phyloP scores from a whole-genome alignment of 2,797 vertebrate species.

The Pachyuromys duprasi region DNA sequence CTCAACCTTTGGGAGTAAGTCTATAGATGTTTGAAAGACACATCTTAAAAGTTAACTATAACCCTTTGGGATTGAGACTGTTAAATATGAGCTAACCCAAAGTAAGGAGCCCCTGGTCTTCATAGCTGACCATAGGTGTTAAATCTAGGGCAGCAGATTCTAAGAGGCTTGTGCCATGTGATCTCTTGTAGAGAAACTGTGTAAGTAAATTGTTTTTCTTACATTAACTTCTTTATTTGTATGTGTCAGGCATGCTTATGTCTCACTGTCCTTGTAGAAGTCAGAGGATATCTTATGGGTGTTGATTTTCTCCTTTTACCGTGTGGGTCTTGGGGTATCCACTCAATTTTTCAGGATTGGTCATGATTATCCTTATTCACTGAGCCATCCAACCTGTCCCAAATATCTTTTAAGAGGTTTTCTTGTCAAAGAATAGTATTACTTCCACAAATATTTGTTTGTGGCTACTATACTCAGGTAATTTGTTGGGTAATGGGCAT shows the following conservation, averaged over 20 bases:
- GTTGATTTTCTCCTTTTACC: neutral
- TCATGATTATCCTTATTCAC: neutral
- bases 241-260: neutral
- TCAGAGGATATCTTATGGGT: neutral
- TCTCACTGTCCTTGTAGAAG: neutral
- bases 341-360: neutral
- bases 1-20: neutral
- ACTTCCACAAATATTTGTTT: conserved; percentile 25
- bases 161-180: neutral
- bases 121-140: neutral
- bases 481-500: neutral
- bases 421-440: neutral
- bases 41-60: neutral
- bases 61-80: neutral
- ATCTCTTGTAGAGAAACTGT: neutral
- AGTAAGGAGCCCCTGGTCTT: neutral
- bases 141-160: neutral
- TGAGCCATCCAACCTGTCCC: neutral
- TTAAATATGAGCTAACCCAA: neutral
- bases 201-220: neutral
- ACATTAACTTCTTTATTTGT: neutral
- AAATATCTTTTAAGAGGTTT: neutral
- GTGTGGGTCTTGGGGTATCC: neutral
- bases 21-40: neutral
- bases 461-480: neutral